Evolutionary conservation across 1,140 invertebrate genomes (phyloP).

Genomic region (Aphelenchoides fujianensis): DNA sequence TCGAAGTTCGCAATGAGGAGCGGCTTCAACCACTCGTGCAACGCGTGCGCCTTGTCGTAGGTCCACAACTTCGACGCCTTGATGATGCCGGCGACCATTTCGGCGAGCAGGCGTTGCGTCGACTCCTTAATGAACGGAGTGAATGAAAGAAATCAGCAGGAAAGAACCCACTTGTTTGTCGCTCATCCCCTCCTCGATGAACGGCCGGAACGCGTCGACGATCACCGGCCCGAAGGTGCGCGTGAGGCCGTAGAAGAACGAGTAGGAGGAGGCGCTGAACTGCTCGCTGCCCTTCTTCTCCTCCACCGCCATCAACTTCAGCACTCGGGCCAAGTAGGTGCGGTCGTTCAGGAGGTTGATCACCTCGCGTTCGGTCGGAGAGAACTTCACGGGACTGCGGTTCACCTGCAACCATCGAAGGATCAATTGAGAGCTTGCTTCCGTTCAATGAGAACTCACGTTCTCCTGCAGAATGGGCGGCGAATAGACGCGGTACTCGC

Average conservation of each 20-base stretch:
- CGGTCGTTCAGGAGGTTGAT: constrained; percentile 72
- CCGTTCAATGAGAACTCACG: constrained; percentile 55
- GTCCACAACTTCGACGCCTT: constrained; percentile 79
- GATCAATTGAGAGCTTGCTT: not conserved
- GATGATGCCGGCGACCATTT: constrained; percentile 75
- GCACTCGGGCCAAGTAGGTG: constrained; percentile 72
- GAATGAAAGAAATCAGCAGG: too few species aligned
- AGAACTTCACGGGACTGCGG: constrained; percentile 63
- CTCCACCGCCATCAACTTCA: constrained; percentile 74
- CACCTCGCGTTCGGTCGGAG: constrained; percentile 68
- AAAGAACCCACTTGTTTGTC: constrained; percentile 66
- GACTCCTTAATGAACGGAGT: constrained; percentile 75
- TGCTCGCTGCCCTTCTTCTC: constrained; percentile 81
- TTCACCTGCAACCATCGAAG: constrained; percentile 52
- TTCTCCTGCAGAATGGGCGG: constrained; percentile 69
- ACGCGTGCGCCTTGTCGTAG: constrained; percentile 66
- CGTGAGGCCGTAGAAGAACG: constrained; percentile 63
- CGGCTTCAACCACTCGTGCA: constrained; percentile 64
- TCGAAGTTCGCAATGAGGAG: constrained; percentile 59
- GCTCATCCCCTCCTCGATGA: constrained; percentile 70
- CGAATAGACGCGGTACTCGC: constrained; percentile 69
- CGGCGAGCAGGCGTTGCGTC: constrained; percentile 77
- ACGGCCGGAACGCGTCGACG: constrained; percentile 63
- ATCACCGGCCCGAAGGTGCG: not conserved
- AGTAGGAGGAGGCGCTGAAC: constrained; percentile 71